Evolutionary conservation across 2,113 vertebrate genomes (phyloP).

Genomic region (Upupa epops): DNA sequence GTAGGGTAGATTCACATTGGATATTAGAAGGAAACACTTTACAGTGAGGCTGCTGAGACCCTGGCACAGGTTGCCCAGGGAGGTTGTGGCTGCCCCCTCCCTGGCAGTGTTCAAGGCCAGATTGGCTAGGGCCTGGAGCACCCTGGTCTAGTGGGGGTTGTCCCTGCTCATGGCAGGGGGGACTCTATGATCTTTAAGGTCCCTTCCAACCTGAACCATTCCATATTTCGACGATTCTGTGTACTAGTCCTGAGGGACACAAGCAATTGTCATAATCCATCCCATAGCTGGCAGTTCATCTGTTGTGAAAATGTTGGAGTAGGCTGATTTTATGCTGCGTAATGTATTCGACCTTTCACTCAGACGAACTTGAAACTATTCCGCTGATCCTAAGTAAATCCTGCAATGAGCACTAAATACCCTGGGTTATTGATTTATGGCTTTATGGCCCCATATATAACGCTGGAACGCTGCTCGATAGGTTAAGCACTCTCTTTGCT

Average conservation of each 20-base stretch:
- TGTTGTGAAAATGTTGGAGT: not conserved
- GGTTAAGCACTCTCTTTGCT: constrained; percentile 15
- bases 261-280: not conserved
- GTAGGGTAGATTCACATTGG: too few species aligned
- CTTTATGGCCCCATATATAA: constrained; percentile 16
- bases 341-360: constrained; percentile 28
- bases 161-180: too few species aligned
- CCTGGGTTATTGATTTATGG: constrained; percentile 19
- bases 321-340: not conserved
- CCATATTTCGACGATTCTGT: too few species aligned
- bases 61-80: too few species aligned
- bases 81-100: too few species aligned
- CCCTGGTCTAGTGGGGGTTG: too few species aligned
- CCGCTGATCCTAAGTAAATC: constrained; percentile 35
- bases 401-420: constrained; percentile 1
- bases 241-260: not conserved
- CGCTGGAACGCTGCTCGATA: constrained; percentile 25
- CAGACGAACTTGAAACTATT: not conserved
- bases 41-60: too few species aligned
- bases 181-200: too few species aligned
- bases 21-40: too few species aligned
- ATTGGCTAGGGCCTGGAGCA: too few species aligned
- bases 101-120: too few species aligned
- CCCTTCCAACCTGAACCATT: too few species aligned
- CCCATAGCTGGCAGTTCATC: not conserved